phyloP scores from a whole-genome alignment of 2,888 invertebrate genomes.

The Pyrochroa serraticornis region DNA sequence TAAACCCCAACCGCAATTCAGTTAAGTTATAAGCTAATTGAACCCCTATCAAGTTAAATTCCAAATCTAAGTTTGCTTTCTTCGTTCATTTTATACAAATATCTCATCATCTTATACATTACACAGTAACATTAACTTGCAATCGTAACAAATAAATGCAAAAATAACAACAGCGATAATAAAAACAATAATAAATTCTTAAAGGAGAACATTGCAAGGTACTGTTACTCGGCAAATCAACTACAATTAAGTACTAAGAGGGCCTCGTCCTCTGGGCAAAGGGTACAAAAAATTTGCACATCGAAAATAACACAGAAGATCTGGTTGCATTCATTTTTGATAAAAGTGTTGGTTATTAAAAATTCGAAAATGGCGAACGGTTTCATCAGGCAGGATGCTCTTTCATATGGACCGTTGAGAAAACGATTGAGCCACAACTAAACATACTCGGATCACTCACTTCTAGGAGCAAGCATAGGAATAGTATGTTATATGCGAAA shows the following conservation, averaged over 20 bases:
- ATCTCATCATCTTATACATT: slow-evolving; percentile 24
- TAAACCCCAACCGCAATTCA: slow-evolving; percentile 21
- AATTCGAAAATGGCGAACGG: slow-evolving; percentile 6
- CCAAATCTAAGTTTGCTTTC: slow-evolving; percentile 37
- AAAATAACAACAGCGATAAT: slow-evolving; percentile 40
- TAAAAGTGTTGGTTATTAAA: slow-evolving; percentile 9
- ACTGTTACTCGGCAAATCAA: slow-evolving; percentile 30
- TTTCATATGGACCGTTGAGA: slow-evolving; percentile 21
- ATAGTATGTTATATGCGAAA: slow-evolving; percentile 19
- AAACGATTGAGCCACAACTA: slow-evolving; percentile 24
- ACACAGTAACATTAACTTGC: slow-evolving; percentile 48
- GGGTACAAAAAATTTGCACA: slow-evolving; percentile 25
- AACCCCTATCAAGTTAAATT: slow-evolving; percentile 24
- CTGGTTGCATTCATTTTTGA: neutral
- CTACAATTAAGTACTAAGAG: neutral
- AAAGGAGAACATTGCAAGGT: slow-evolving; percentile 37
- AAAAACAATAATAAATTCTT: slow-evolving; percentile 22
- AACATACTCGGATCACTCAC: slow-evolving; percentile 19
- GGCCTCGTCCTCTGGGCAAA: slow-evolving; percentile 1
- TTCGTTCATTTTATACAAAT: slow-evolving; percentile 51
- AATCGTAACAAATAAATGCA: slow-evolving; percentile 41
- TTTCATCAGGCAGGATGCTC: slow-evolving; percentile 25
- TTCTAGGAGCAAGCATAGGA: slow-evolving; percentile 29
- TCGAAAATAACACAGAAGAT: slow-evolving; percentile 20
- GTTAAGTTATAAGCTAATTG: slow-evolving; percentile 27